Percentiles rank a stretch among this genome's conserved stretches.
Evolutionary conservation across 1,140 invertebrate species (phyloP).

Genomic region (Trichonephila clavata): DNA sequence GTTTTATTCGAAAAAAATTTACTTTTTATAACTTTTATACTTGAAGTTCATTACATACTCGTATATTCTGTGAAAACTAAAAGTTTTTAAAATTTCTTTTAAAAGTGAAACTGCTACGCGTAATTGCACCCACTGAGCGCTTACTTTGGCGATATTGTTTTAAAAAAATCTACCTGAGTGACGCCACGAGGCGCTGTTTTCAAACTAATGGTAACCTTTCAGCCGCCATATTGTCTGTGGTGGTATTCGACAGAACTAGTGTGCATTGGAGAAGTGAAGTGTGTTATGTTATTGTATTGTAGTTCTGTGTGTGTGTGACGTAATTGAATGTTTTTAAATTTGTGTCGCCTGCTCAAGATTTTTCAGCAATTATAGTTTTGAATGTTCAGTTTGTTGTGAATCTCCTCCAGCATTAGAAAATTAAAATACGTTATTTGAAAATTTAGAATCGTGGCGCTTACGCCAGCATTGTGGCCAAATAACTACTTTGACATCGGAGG

Average conservation of each 20-base stretch:
- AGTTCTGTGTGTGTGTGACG: constrained; percentile 35
- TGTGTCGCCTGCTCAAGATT: constrained; percentile 40
- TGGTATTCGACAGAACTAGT: constrained; percentile 32
- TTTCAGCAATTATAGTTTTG: background rate
- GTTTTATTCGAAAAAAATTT: too few species aligned
- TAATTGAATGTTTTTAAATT: constrained; percentile 63
- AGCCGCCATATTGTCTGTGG: constrained; percentile 75
- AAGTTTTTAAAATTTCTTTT: too few species aligned
- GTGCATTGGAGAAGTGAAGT: background rate
- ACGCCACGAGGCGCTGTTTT: constrained; percentile 68
- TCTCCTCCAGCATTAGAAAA: background rate
- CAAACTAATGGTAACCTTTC: constrained; percentile 62
- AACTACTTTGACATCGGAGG: constrained; percentile 75
- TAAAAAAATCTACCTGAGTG: background rate
- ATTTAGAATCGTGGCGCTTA: constrained; percentile 72
- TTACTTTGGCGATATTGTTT: constrained; percentile 37
- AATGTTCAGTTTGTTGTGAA: constrained; percentile 30
- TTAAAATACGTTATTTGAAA: constrained; percentile 56
- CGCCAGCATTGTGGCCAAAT: constrained; percentile 72
- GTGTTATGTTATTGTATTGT: constrained; percentile 29
- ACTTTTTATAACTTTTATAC: too few species aligned
- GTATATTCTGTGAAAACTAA: too few species aligned
- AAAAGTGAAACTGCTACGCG: too few species aligned
- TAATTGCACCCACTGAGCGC: too few species aligned
- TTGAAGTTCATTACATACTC: too few species aligned